Base-by-base conservation (phyloP, 2,113 vertebrate genomes). In the Pelecanoides urinatrix region DNA sequence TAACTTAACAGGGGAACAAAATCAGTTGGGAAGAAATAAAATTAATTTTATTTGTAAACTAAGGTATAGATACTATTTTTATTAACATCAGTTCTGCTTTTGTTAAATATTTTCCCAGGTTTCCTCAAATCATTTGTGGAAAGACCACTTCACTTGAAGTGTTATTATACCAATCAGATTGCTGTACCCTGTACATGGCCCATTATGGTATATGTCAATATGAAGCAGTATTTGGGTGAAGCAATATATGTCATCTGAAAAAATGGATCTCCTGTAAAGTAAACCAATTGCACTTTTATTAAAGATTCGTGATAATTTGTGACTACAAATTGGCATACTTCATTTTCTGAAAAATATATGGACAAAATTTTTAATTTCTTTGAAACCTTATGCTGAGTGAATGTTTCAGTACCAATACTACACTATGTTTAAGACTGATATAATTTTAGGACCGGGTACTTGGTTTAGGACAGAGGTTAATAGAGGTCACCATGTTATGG, bases 11-110 rank as follows among this genome's bases (percentile, higher is more conserved):
- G 40, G 67, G 71, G 71, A 97, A 94, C 6, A 23, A 96, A 94
- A 90, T 93, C 58, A 96, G 63, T 73, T 94, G 55, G 42, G 53
- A 96, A 96, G 86, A 97, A 45, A 93, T 79, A 94, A 95, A 97
- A 90, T 7, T 92, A 85, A 95, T 97, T 97, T 94, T 30, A 77
- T 95, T 96, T 87, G 40, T 92, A 76, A 94, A 82, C 44, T 90
- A 76, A 82, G 30, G 53, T 85, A 15, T 63, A 88, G n/a, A 11
- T 68, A 76, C 83, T 25, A 5, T 13, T 79, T 94, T 18, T 56
- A 13, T 86, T 94, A 96, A 9, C 16, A 66, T 11, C 59, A 17
- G 45, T 34, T 68, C 59, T 91, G 11, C 19, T 65, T 81, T 86
- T 95, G 55, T 45, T 90, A 84, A 73, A 76, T 42, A 17, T 25